Evolutionary conservation across 1,140 invertebrate genomes (phyloP), one percentile per base, ranked within the genome.

Genomic region (Gonatopus flavifemur): DNA sequence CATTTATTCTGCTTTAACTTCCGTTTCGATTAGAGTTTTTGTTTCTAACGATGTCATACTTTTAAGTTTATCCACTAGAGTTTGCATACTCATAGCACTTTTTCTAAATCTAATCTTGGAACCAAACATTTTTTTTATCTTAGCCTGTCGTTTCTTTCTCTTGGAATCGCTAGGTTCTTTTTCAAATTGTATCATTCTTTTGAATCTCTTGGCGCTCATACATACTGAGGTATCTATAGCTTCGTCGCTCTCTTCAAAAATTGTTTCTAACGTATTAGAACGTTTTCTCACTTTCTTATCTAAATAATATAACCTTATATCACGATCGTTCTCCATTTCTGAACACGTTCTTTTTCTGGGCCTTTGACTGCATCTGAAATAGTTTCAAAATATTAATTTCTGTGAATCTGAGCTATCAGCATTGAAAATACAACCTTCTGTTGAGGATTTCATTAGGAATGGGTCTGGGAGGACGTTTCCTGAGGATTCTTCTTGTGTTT

Each of bases 191-290:
- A 78, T 71, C 42, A 70, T 55, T 46, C 76, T 62, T 45, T 66
- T 75, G 5, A 75, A 65, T 41, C 66, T 67, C 8, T 68, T 69
- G 0, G 48, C 62, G 30, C 72, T 67, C 58, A 78, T 76, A 7
- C 44, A 50, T 24, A 35, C 47, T 13, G 47, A 37, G 40, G 58
- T 60, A 12, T 69, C 68, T 41, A 18, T 54, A n/a, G 32, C 13
- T 16, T 51, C 53, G 5, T 67, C 64, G 7, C 55, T 64, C 50
- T 77, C 76, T 49, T 78, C 76, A 46, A 65, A 77, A 53, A 77
- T 78, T 10, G 76, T 78, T 61, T 78, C 76, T 24, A 78, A 59
- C 40, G 30, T 64, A 48, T 67, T 70, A 22, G 67, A 49, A 13
- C 52, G 52, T 32, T 59, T 68, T 40, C 70, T 73, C 4, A 73